Evolutionary conservation across 1,140 invertebrate species (phyloP).

Genomic region (Spodoptera frugiperda): DNA sequence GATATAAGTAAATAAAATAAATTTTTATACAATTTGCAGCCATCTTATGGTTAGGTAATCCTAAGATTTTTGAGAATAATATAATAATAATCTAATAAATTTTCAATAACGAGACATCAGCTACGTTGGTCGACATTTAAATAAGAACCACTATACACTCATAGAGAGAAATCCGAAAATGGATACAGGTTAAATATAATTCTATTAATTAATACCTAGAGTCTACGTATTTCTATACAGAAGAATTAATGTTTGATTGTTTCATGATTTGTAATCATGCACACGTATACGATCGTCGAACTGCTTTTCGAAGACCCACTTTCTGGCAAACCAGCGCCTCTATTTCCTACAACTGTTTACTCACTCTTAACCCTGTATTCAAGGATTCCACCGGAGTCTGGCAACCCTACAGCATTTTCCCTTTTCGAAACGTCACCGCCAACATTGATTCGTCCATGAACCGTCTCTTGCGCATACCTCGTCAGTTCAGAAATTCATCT

Average conservation of each 20-base stretch:
- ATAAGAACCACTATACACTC: slow-evolving; percentile 84
- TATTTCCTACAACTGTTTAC: slow-evolving; percentile 56
- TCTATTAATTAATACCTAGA: slow-evolving; percentile 84
- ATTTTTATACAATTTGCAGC: slow-evolving; percentile 83
- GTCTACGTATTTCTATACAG: slow-evolving; percentile 80
- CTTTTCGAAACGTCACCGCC: slow-evolving; percentile 55
- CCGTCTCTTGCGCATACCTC: slow-evolving; percentile 52
- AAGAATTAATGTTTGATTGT: slow-evolving; percentile 76
- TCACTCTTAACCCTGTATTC: slow-evolving; percentile 68
- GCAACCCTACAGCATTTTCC: slow-evolving; percentile 53
- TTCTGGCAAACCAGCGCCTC: slow-evolving; percentile 58
- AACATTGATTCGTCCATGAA: slow-evolving; percentile 47
- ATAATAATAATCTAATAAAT: slow-evolving; percentile 85
- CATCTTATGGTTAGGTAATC: slow-evolving; percentile 81
- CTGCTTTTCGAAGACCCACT: slow-evolving; percentile 75
- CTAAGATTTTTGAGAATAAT: slow-evolving; percentile 82
- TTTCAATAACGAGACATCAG: slow-evolving; percentile 84
- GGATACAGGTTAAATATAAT: slow-evolving; percentile 85
- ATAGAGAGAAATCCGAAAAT: slow-evolving; percentile 85
- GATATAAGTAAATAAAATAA: slow-evolving; percentile 82
- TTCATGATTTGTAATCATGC: slow-evolving; percentile 81
- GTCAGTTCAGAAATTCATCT: slow-evolving; percentile 65
- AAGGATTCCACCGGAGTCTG: slow-evolving; percentile 53
- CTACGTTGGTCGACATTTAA: slow-evolving; percentile 85
- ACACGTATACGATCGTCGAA: slow-evolving; percentile 82